Base-by-base conservation (phyloP, 2,888 invertebrate species). In the Synergus japonicus region DNA sequence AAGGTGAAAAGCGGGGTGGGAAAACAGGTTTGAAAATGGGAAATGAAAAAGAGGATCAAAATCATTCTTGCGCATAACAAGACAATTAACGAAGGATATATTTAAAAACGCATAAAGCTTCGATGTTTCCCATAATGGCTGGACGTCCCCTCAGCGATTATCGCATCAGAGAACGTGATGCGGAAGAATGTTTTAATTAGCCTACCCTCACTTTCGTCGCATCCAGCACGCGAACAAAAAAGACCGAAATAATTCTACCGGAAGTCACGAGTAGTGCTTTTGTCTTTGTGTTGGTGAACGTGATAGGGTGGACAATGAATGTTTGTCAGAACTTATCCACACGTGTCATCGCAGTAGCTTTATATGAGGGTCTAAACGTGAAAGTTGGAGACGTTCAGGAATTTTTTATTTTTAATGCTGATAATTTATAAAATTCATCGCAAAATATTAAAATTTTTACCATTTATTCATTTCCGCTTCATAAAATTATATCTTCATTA, bases 241-340 rank as follows among this genome's bases (percentile, higher is more conserved):
- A 22, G 10, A 18, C 18, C 8, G 5, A 5, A 60, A 60, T 60
- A 60, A 60, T 60, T 60, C 22, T 60, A 22, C 22, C 12, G 60
- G 18, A 60, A 22, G 10, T 60, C 18, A 12, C 9, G 4, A 60
- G 4, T 1, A 22, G 12, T 18, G 9, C 58, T 12, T 60, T 60
- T 60, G 10, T 10, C 22, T 22, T 3, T 8, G 54, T 54, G 54
- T 8, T 54, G 60, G 37, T 64, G 29, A 44, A 58, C 29, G 0
- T 69, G 49, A n/a, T 60, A 54, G 44, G n/a, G 64, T 60, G 73
- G 76, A 73, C 77, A 82, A 81, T 66, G 86, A 84, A 84, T 85
- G 85, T 87, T 87, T 86, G 86, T 86, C 86, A 81, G 80, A 83
- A 83, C 81, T 88, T 84, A 87, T 87, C 86, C 83, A 82, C 76